Conservation (phyloP, 2,797 vertebrate genomes). For the Pristis pectinata region DNA sequence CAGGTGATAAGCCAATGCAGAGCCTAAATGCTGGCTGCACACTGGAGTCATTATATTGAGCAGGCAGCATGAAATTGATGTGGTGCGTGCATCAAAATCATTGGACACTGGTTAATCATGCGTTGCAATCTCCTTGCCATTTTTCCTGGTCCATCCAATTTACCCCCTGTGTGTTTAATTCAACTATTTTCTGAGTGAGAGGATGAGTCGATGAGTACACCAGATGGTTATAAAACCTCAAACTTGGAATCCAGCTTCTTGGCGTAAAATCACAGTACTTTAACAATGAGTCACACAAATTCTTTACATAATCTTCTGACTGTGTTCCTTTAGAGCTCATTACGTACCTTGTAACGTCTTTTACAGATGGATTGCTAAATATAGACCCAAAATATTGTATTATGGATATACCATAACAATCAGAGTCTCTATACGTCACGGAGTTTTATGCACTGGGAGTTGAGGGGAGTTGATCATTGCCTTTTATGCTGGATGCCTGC, state of each 20-base stretch:
- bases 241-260: conserved; percentile 14
- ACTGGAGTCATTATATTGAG: too few relatives aligned
- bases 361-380: background rate
- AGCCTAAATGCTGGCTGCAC: too few relatives aligned
- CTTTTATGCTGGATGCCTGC: background rate
- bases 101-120: too few relatives aligned
- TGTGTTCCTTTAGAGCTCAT: background rate
- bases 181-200: background rate
- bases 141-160: background rate
- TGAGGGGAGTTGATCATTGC: background rate
- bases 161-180: background rate
- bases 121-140: too few relatives aligned
- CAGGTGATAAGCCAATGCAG: too few relatives aligned
- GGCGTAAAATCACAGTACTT: conserved; percentile 19
- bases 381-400: conserved; percentile 23
- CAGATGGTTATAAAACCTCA: conserved; percentile 26
- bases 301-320: conserved; percentile 25
- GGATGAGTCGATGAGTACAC: background rate
- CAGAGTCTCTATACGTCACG: background rate
- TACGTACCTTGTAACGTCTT: conserved; percentile 7
- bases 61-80: too few relatives aligned
- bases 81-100: too few relatives aligned
- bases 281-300: conserved; percentile 23
- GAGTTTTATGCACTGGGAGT: background rate
- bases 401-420: background rate